These are phyloP conservation scores for Ibidorhyncha struthersii DNA, from an alignment of 2,113 vertebrate species.

Conservation along the genomic window DNA sequence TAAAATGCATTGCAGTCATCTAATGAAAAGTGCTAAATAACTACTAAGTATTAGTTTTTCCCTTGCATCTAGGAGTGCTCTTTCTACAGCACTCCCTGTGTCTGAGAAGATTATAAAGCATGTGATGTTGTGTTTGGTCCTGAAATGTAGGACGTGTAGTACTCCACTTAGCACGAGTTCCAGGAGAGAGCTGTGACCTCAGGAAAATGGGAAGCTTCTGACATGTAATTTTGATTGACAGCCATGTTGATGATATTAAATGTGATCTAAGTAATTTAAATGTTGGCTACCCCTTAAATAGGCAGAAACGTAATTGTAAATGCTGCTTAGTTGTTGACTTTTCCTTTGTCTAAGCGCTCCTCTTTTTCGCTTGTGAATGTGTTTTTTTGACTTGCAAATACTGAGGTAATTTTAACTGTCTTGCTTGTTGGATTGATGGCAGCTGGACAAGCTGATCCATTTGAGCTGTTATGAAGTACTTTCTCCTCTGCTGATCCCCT, in stretches of 20 bases:
- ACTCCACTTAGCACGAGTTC: background rate
- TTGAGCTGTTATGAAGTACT: too few species aligned
- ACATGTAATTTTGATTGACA: background rate
- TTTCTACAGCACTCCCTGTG: background rate
- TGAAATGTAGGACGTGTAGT: background rate
- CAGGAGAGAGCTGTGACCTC: background rate
- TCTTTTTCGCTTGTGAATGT: background rate
- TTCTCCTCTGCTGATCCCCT: background rate
- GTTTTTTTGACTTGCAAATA: background rate
- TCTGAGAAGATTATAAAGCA: background rate
- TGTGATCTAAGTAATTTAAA: background rate
- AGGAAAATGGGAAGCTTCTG: background rate
- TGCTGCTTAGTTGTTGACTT: background rate
- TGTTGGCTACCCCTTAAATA: background rate
- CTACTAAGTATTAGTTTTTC: rapidly evolving
- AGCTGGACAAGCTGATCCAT: background rate
- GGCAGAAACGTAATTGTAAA: background rate
- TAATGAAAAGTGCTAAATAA: background rate
- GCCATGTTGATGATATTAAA: background rate
- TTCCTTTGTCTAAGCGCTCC: background rate
- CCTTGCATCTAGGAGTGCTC: background rate
- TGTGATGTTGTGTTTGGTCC: background rate
- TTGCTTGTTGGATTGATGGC: background rate
- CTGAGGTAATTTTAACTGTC: background rate
- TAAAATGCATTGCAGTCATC: background rate